Base-by-base conservation (phyloP, 2,888 invertebrate genomes). In the Chrysomela aeneicollis region DNA sequence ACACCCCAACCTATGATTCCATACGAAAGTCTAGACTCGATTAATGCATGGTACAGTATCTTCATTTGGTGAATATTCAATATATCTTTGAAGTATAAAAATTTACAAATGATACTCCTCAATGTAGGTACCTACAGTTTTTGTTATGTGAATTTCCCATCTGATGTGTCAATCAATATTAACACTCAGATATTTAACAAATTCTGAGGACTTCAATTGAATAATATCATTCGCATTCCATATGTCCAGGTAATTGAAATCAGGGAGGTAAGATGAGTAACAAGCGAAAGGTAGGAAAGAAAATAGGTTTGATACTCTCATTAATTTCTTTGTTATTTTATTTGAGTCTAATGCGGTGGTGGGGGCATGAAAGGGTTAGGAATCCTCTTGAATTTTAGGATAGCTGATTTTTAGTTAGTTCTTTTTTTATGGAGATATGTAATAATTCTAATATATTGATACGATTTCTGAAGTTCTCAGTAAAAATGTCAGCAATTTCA, bases 211-310 rank as follows among this genome's bases (percentile, higher is more conserved):
- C 30, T 53, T 30, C 53, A 53, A 30, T 26, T 12, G n/a, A 32
- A 53, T 30, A 17, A 17, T 53, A 18, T 35, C 35, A 12, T 10
- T 2, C 2, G 35, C 35, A 35, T 35, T 35, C 9, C 9, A 5
- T 35, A 35, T 35, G 2, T 12, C 35, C 12, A 35, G 35, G 35
- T 35, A 35, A 35, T 35, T 35, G 53, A 53, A 32, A 53, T 53
- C 53, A 17, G 53, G 53, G 18, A 53, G 32, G 19, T 53, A 32
- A 19, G 35, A 35, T 35, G 35, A 32, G 53, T 53, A 18, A 53
- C 53, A 53, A 53, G 35, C 53, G 18, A 53, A 53, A 18, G 53
- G 53, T 18, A 53, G 32, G 18, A 47, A 47, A 5, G 47, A 47
- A 26, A n/a, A n/a, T n/a, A n/a, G n/a, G n/a, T n/a, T n/a, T n/a